These are phyloP conservation scores for Sterna hirundo DNA, from an alignment of 2,113 vertebrate genomes.

Conservation along the genomic window DNA sequence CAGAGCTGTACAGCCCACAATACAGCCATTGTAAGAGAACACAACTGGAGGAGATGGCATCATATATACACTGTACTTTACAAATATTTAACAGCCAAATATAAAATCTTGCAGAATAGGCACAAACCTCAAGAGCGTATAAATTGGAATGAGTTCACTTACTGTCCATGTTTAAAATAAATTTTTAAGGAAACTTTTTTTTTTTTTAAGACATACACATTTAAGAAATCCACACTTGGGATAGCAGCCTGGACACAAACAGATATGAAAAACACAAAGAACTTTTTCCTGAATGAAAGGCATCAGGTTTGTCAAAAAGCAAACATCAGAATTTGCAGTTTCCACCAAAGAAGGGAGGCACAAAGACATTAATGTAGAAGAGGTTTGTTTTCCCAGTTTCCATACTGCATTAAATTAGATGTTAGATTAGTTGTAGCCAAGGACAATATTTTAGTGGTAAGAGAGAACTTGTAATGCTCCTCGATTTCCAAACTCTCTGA, in stretches of 20 bases:
- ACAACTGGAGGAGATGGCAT: no score
- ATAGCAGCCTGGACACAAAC: neutral
- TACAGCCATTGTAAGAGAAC: neutral
- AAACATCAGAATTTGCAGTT: neutral
- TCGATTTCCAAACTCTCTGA: neutral
- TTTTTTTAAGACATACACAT: rapidly evolving
- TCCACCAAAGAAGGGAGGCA: neutral
- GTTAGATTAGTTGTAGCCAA: neutral
- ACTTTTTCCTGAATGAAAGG: neutral
- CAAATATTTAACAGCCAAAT: neutral
- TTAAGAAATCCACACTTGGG: neutral
- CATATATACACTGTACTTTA: neutral
- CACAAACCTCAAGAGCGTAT: neutral
- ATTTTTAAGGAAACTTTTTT: neutral
- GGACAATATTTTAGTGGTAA: neutral
- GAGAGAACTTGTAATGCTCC: neutral
- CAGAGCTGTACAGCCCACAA: neutral
- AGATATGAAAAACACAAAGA: neutral
- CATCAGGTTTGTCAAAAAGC: neutral
- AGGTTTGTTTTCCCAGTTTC: neutral
- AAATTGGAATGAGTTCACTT: neutral
- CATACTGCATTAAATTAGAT: neutral
- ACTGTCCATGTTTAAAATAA: neutral
- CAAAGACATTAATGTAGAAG: neutral
- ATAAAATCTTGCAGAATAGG: neutral